Evolutionary conservation across 2,797 vertebrate genomes (phyloP), one percentile per base, ranked within the genome.

Genomic region (Syngnathus rostellatus): DNA sequence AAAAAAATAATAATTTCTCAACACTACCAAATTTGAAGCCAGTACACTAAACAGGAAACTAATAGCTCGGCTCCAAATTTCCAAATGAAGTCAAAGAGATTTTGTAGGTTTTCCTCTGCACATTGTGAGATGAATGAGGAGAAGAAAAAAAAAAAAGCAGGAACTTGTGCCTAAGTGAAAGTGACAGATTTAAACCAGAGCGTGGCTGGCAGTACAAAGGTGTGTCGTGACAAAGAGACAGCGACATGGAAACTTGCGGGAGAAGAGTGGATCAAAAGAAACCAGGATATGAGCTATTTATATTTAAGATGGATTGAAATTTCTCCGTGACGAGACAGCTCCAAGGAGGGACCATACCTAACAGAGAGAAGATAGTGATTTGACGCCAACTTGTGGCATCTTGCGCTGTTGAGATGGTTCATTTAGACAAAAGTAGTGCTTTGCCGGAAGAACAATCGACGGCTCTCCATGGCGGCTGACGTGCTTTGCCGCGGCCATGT

Each of bases 241-340:
- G 66, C 50, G 72, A 74, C 48, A 68, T 63, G 69, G 67, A 77
- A 69, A 68, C 65, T 77, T 19, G 62, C 60, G 3, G 63, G 62
- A 55, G 75, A 68, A 57, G 62, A 75, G 67, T 38, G 69, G 66
- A 57, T 57, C 9, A 3, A 43, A 45, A 45, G 12, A 45, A 17
- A 48, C 69, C n/a, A 71, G 77, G 75, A 71, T 80, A 62, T 71
- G 72, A 75, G 69, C 74, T 87, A 86, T 90, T 85, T 87, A 89
- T 91, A 86, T 82, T 88, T 88, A 72, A 90, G 81, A 71, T 25
- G 78, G 70, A 83, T 85, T 84, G 78, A 86, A 84, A 82, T 85
- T 86, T 88, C 86, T 80, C 83, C 83, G n/a, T 21, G 50, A 53
- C n/a, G 1, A 9, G 50, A 51, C 50, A n/a, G 8, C n/a, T 53